Percentiles rank a stretch among this genome's conserved stretches.
Conservation (phyloP, 2,113 vertebrate species). For the Dascyllus trimaculatus region DNA sequence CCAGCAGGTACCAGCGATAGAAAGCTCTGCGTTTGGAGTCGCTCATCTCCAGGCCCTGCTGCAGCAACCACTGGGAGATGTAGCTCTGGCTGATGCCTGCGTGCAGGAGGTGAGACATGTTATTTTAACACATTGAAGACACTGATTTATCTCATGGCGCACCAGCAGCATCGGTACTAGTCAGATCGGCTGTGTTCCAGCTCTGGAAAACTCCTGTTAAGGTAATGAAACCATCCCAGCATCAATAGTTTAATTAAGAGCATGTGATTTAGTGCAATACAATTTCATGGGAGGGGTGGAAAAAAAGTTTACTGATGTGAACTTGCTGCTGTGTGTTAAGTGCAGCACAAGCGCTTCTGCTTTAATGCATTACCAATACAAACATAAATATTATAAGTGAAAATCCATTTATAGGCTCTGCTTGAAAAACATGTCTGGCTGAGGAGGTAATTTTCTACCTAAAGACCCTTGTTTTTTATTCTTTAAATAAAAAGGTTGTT, state of each 20-base stretch:
- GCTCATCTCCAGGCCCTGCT: conserved; percentile 90
- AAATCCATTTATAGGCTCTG: background rate
- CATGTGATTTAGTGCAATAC: conserved; percentile 21
- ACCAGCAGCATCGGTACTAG: background rate
- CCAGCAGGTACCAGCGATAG: conserved; percentile 90
- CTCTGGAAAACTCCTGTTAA: conserved; percentile 33
- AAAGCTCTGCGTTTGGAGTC: conserved; percentile 88
- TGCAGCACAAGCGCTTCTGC: background rate
- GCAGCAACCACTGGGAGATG: conserved; percentile 89
- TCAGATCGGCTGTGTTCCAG: conserved; percentile 32
- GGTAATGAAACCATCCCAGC: conserved; percentile 44
- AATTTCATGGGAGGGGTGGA: background rate
- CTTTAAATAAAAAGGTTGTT: background rate
- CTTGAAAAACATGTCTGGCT: background rate
- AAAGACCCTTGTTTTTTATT: background rate
- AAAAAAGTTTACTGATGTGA: background rate
- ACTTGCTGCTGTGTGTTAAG: conserved; percentile 18
- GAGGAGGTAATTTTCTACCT: background rate
- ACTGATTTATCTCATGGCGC: conserved; percentile 24
- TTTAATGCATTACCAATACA: background rate
- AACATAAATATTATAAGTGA: background rate
- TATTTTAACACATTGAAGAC: conserved; percentile 36
- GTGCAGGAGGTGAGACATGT: conserved; percentile 4
- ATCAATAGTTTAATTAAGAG: conserved; percentile 34
- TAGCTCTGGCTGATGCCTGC: conserved; percentile 90